Conservation (phyloP, 2,113 vertebrate genomes). For the Brevimyrus niger region DNA sequence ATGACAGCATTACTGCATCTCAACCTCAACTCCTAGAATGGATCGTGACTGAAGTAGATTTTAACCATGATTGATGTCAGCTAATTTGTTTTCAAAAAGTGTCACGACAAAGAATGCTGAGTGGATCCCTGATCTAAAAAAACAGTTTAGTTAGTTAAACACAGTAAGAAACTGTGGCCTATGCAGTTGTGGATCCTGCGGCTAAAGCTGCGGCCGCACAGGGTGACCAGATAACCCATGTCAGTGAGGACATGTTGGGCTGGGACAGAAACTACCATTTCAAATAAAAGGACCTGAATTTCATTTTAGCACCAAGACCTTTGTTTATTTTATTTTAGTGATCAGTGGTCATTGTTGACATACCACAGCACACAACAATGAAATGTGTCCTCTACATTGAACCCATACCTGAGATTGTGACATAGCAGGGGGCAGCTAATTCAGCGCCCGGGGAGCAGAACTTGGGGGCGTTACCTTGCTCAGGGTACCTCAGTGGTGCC, state of each 20-base stretch:
- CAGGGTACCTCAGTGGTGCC: no score
- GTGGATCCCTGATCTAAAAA: background rate
- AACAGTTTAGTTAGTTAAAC: background rate
- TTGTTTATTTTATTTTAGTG: no score
- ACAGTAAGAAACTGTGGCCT: background rate
- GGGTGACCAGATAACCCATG: background rate
- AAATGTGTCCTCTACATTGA: no score
- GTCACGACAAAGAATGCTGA: background rate
- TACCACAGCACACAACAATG: no score
- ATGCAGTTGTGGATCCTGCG: background rate
- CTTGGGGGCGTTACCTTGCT: no score
- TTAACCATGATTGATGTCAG: background rate
- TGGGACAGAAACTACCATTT: background rate
- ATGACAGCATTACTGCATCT: background rate
- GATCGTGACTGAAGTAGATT: background rate
- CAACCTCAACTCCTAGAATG: background rate
- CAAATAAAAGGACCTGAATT: background rate
- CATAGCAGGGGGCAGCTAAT: no score
- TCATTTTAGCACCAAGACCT: background rate
- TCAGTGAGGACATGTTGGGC: background rate
- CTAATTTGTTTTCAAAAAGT: background rate
- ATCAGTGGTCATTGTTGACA: no score
- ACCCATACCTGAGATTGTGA: no score
- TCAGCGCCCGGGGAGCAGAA: no score
- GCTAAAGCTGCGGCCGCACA: background rate